Evolutionary conservation across 1,140 invertebrate species (phyloP), one percentile per base, ranked within the genome.

Genomic region (Dufourea novaeangliae): DNA sequence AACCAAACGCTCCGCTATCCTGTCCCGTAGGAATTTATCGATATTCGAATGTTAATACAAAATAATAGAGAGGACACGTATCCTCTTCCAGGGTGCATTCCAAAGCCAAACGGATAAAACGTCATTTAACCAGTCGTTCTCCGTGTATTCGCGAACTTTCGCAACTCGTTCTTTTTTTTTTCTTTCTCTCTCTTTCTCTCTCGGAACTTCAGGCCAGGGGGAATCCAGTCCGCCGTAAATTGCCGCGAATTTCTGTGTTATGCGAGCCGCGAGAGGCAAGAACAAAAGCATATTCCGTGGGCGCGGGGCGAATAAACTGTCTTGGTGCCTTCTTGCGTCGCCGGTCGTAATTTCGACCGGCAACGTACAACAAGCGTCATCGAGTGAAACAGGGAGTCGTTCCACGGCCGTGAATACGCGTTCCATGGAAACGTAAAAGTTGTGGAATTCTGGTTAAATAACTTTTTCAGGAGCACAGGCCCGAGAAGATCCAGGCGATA

Each of bases 371-470:
- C 57, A 37, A 27, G 39, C 12, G 34, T 72, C 29, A 27, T 72
- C 69, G 37, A 29, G 39, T 25, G 32, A 22, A 64, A 44, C 29
- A 22, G 56, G 10, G 5, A 25, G 29, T 41, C 17, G 70, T 59
- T 37, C 20, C 14, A 34, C 41, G 6, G 22, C 22, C 29, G 52
- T 44, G 68, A 41, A 62, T 39, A 39, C 34, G 34, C 34, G 10
- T 62, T 62, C 34, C 59, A 2, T 14, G 20, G 27, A 59, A 56
- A 27, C 27, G 50, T 74, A 57, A 74, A 67, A 44, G 37, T 68
- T 54, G 46, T 32, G 34, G 29, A 29, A 73, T 73, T 74, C 25
- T 34, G n/a, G 32, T 64, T 73, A 64, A 75, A 68, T 56, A 68
- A 75, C 37, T 67, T 75, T 68, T 64, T 64, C 61, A 64, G 22